Evolutionary conservation across 1,140 invertebrate species (phyloP), one percentile per base, ranked within the genome.

Genomic region (Drosophila gunungcola): DNA sequence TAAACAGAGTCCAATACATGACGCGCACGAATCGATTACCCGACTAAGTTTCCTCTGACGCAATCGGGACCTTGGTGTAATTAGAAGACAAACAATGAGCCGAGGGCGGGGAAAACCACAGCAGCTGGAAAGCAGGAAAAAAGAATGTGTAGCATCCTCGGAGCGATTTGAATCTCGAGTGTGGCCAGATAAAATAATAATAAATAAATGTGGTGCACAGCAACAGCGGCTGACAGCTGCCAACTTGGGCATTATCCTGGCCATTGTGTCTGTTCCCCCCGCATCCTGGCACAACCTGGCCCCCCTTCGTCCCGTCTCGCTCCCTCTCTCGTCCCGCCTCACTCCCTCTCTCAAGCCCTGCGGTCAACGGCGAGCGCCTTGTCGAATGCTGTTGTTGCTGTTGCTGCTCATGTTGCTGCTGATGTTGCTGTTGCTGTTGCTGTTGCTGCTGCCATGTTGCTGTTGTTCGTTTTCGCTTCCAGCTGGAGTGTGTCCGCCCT

Each of bases 1-100:
- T 76, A 86, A 86, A 82, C 78, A 86, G 74, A 67, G 64, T 60
- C 57, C 80, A 34, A 75, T 67, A 67, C 60, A 67, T 67, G 80
- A 83, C 70, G 43, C 61, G 55, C 48, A 58, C 73, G 73, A 41
- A 77, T 77, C 73, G 73, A 77, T 77, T 67, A 53, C 43, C 51
- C 58, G 32, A 29, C 60, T 16, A 74, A 70, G 3, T 56, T 39
- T 34, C 43, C 58, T 49, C 72, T 83, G 80, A 84, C 75, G 80
- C 80, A 83, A 83, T 78, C 62, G 54, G 42, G 54, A 45, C 32
- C 65, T 61, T 61, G 53, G 42, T 56, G 58, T 86, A 88, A 88
- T 88, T 88, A 83, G 75, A 88, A 75, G 70, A 58, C 77, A 78
- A 72, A 63, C 64, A 68, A 74, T 63, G 34, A 48, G 48, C 58